Conservation (phyloP, 2,888 invertebrate genomes). For the Diachrysia chrysitis region DNA sequence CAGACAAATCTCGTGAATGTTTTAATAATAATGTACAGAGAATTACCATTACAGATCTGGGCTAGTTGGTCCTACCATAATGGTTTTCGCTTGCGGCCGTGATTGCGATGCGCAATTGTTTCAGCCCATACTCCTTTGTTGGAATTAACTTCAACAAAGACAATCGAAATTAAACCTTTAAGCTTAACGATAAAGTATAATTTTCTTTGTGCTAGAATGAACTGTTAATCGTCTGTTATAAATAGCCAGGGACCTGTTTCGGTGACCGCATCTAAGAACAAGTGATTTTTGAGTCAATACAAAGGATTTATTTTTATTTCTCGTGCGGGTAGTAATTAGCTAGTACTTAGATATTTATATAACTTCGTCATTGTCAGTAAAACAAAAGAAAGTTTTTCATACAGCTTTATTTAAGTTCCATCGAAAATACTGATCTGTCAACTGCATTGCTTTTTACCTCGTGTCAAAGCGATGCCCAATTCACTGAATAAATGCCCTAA, state of each 20-base stretch:
- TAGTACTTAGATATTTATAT: neutral
- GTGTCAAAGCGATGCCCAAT: neutral
- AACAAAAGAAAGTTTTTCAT: neutral
- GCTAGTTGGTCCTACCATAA: conserved; percentile 55
- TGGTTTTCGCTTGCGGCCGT: conserved; percentile 60
- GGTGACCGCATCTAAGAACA: conserved; percentile 58
- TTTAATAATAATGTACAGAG: conserved; percentile 45
- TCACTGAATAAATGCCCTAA: neutral
- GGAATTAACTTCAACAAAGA: conserved; percentile 49
- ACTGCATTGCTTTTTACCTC: neutral
- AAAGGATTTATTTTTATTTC: conserved; percentile 39
- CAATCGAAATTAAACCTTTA: conserved; percentile 39
- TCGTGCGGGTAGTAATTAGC: conserved; percentile 13
- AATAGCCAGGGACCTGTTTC: conserved; percentile 66
- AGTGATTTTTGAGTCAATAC: conserved; percentile 52
- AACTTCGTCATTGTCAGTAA: neutral
- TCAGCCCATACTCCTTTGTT: conserved; percentile 68
- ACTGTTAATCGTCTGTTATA: conserved; percentile 64
- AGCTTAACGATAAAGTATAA: conserved; percentile 17
- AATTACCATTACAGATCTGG: conserved; percentile 53
- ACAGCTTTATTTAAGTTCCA: neutral
- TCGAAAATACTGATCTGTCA: too few species aligned
- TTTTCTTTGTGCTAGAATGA: conserved; percentile 28
- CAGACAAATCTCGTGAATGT: conserved; percentile 39
- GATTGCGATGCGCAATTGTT: conserved; percentile 70